These are phyloP conservation scores for Magallana ariakensis DNA, from an alignment of 1,140 invertebrate species.

Conservation along the genomic window DNA sequence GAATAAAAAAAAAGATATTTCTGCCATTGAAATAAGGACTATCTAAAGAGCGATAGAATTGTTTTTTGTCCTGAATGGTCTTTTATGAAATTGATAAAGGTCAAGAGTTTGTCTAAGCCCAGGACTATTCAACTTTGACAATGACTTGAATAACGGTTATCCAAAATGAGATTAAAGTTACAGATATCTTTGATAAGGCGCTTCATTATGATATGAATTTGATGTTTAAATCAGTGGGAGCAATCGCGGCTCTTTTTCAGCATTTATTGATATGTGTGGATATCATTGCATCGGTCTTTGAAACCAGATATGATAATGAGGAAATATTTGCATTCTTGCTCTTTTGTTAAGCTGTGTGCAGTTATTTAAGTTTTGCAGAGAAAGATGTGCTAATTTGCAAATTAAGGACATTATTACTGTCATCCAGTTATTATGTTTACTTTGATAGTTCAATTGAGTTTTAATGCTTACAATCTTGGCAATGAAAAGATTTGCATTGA, in stretches of 20 bases:
- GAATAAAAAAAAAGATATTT: conserved; percentile 20
- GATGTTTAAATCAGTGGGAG: conserved; percentile 4
- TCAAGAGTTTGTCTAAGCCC: conserved; percentile 21
- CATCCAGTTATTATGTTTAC: too few species aligned
- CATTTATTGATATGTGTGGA: neutral
- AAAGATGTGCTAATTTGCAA: neutral
- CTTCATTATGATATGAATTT: conserved; percentile 19
- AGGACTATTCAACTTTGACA: conserved; percentile 2
- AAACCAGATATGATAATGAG: conserved; percentile 22
- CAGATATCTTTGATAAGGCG: conserved; percentile 6
- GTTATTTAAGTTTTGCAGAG: neutral
- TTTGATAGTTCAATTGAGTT: too few species aligned
- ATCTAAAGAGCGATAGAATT: conserved; percentile 18
- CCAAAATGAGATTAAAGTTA: conserved; percentile 18
- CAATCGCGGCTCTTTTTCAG: neutral
- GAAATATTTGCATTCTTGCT: neutral
- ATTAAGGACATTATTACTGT: neutral
- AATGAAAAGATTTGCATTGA: too few species aligned
- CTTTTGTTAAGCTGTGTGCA: neutral
- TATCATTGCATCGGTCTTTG: conserved; percentile 31
- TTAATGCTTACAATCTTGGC: too few species aligned
- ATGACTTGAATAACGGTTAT: conserved; percentile 1
- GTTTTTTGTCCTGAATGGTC: neutral
- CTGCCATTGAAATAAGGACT: conserved; percentile 2
- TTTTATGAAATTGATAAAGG: conserved; percentile 5